These are phyloP conservation scores for Tenthredo mesomela DNA, from an alignment of 2,888 invertebrate species.

Conservation along the genomic window DNA sequence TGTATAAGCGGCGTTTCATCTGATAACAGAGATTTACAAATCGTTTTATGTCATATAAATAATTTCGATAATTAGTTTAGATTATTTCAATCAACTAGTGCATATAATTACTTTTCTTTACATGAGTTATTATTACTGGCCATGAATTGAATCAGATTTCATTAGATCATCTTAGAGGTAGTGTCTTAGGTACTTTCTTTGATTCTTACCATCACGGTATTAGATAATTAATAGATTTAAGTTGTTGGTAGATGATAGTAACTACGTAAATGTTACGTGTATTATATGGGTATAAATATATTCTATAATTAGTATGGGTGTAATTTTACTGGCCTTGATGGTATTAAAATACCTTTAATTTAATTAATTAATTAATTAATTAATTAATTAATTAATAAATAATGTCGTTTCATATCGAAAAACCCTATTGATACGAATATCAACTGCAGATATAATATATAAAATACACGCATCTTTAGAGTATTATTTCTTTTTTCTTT, in stretches of 20 bases:
- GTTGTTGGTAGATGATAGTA: neutral
- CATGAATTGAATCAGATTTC: conserved; percentile 1
- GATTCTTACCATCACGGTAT: conserved; percentile 29
- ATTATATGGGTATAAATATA: conserved; percentile 16
- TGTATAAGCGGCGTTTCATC: conserved; percentile 27
- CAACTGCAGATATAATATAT: conserved; percentile 1
- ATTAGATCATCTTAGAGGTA: conserved; percentile 37
- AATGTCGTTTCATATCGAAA: neutral
- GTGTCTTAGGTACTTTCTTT: conserved; percentile 50
- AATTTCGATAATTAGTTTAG: neutral
- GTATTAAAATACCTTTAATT: neutral
- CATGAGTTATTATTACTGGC: neutral
- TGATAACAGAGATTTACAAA: conserved; percentile 8
- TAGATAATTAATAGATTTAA: conserved; percentile 16
- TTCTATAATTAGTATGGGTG: neutral
- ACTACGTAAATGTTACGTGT: conserved; percentile 14
- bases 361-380: no score
- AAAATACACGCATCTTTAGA: conserved; percentile 18
- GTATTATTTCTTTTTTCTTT: neutral
- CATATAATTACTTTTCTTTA: neutral
- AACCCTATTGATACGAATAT: neutral
- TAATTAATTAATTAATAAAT: neutral
- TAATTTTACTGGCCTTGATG: conserved; percentile 45
- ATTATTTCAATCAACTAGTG: neutral
- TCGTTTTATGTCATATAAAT: conserved; percentile 7